Conservation (phyloP, 2,797 vertebrate genomes). For the Gymnothorax reevesii region DNA sequence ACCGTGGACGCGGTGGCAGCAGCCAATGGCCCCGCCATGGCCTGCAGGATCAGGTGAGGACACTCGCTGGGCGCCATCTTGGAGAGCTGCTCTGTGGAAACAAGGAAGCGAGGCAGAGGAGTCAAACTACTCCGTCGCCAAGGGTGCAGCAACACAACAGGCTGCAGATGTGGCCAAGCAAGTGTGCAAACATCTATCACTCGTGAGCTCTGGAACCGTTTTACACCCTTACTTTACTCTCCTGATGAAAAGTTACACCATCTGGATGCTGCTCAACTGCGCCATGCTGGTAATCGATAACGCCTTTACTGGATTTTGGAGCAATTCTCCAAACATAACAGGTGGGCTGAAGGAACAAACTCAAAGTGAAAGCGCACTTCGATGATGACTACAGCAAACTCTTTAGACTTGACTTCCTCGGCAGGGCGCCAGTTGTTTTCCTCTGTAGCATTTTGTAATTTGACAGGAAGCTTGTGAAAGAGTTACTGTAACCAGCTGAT, state of each 20-base stretch:
- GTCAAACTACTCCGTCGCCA: not conserved
- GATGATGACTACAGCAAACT: not conserved
- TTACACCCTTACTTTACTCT: not conserved
- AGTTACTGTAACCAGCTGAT: not conserved
- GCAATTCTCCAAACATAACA: not conserved
- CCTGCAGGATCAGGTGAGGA: conserved; percentile 92
- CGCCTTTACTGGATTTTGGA: not conserved
- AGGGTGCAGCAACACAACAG: not conserved
- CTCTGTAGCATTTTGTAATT: not conserved
- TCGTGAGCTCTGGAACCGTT: not conserved
- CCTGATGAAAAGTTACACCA: not conserved
- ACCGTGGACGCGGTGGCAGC: conserved; percentile 92
- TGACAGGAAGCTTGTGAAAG: not conserved
- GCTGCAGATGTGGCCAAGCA: not conserved
- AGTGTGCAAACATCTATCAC: not conserved
- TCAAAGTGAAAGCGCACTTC: not conserved
- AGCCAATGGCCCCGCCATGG: conserved; percentile 89
- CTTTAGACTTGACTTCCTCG: not conserved
- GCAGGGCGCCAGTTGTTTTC: not conserved
- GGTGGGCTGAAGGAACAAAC: not conserved
- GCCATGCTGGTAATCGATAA: not conserved
- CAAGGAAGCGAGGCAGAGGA: not conserved
- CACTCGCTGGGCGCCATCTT: conserved; percentile 87
- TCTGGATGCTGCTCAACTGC: not conserved
- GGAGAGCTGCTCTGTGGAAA: conserved; percentile 87